A percentile compares a stretch with the other conserved stretches of the same genome.
phyloP scores from a whole-genome alignment of 2,797 vertebrate species.

The Eidolon dupreanum region DNA sequence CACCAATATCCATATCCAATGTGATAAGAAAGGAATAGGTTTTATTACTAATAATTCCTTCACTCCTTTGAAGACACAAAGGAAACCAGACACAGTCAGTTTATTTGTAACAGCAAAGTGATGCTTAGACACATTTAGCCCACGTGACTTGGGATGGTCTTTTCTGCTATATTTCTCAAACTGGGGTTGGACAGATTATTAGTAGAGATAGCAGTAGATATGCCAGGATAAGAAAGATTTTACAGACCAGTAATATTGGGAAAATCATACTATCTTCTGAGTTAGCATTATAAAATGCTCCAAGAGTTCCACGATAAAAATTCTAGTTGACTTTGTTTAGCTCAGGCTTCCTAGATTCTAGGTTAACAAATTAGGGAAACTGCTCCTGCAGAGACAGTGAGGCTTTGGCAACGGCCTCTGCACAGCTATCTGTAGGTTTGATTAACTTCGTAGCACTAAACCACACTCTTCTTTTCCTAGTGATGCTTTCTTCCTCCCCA shows the following conservation, averaged over 20 bases:
- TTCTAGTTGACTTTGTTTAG: not conserved
- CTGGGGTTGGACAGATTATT: not conserved
- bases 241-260: not conserved
- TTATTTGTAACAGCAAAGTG: not conserved
- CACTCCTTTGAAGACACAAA: conserved; percentile 86
- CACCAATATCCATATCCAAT: conserved; percentile 92
- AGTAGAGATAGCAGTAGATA: not conserved
- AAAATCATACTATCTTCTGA: not conserved
- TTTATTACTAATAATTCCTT: conserved; percentile 90
- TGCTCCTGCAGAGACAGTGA: not conserved
- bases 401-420: not conserved
- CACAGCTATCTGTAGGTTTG: not conserved
- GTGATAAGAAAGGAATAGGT: conserved; percentile 94
- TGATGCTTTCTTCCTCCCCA: not conserved
- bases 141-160: not conserved
- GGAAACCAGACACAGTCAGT: not conserved
- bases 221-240: not conserved
- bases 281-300: not conserved
- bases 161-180: not conserved
- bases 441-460: not conserved
- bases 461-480: not conserved
- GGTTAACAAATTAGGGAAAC: not conserved
- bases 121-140: not conserved
- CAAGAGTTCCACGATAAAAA: not conserved
- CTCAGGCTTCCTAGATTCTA: not conserved